Base-by-base conservation (phyloP, 1,140 invertebrate species). In the Lerema accius region DNA sequence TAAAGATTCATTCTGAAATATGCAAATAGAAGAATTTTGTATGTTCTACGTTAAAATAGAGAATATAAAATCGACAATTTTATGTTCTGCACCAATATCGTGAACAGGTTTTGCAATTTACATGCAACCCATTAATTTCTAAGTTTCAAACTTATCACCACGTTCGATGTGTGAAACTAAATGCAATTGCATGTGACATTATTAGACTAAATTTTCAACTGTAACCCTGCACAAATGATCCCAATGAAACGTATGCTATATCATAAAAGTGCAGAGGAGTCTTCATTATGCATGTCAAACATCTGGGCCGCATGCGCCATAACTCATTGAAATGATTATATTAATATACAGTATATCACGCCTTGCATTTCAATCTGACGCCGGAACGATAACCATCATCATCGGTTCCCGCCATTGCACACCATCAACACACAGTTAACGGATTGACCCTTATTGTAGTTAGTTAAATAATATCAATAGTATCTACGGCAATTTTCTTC, bases 321-420 rank as follows among this genome's bases (percentile, higher is more conserved):
- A 58, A 46, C 55, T 45, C 42, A 58, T 46, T 42, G 26, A 58
- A 58, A 58, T 58, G 42, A 58, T 46, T 46, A 59, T 59, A 59
- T 59, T 59, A 59, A 48, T 59, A 59, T 59, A 48, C 42, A 4
- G 43, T 39, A 48, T 49, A 59, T 48, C 56, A 59, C 56, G 56
- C 56, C 39, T 59, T 59, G 56, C 56, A 59, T 59, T 59, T 59
- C 56, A 59, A 59, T 59, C 56, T 45, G 48, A 39, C 23, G 42
- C 28, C 42, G 43, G 56, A 26, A 48, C 43, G 56, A 59, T 59
- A 48, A 59, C 32, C 28, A 59, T 48, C 56, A 35, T 19, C 32
- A 16, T 60, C 45, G 55, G 10, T 37, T 11, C 9, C 11, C 53
- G 40, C 2, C 42, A 28, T 10, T 58, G 28, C 42, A 23, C 10